Base-by-base conservation (phyloP, 2,888 invertebrate species). In the Fragum whitleyi region DNA sequence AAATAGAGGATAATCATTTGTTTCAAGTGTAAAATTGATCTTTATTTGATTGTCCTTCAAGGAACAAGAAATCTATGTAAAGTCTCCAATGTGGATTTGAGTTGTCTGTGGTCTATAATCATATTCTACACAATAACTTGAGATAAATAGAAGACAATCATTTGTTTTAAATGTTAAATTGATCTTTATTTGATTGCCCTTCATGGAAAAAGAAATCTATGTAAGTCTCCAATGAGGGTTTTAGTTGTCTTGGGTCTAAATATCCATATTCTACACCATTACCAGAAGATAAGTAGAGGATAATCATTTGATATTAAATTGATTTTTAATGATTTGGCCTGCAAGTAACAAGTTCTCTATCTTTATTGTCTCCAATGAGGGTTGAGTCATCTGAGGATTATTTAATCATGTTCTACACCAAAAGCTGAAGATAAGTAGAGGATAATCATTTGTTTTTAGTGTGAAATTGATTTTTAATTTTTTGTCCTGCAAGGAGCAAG, bases 281-380 rank as follows among this genome's bases (percentile, higher is more conserved):
- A 53, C 95, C 94, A 94, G 84, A 9, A 29, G n/a, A 21, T n/a
- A 39, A 9, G 14, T 14, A 39, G 39, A 39, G 14, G 39, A 9
- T 14, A 39, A 39, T n/a, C n/a, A n/a, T n/a, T n/a, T n/a, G n/a
- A n/a, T n/a, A n/a, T n/a, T n/a, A n/a, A n/a, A n/a, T n/a, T n/a
- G n/a, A n/a, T n/a, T n/a, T n/a, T n/a, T n/a, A n/a, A n/a, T 98
- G 80, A 98, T 97, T 94, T 98, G 98, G 0, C 98, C 98, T 62
- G 98, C 97, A 82, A 98, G 95, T 93, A 96, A 98, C 14, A 98
- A 94, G 55, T 96, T 96, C 0, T 95, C 90, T 7, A 97, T 95
- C 88, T 95, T 95, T 89, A 96, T 96, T 0, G 97, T 97, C 94
- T 98, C 97, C 74, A 98, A 94, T 3, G 96, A 95, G 1, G 95